Conservation (phyloP, 1,140 invertebrate genomes). For the Drosophila tropicalis region DNA sequence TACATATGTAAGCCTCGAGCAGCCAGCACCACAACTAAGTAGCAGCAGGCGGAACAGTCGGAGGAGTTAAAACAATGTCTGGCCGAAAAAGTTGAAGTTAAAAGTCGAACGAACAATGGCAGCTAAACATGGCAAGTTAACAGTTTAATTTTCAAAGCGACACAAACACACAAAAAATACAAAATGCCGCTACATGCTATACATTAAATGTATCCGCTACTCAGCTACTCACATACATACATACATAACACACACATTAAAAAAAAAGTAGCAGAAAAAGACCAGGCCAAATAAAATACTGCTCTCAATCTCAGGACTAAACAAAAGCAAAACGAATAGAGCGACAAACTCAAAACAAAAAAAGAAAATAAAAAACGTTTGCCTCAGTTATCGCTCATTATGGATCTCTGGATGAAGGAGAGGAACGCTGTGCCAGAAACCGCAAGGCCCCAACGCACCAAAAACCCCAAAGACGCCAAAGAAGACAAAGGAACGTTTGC, state of each 20-base stretch:
- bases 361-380: slow-evolving; percentile 37
- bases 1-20: slow-evolving; percentile 69
- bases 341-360: slow-evolving; percentile 29
- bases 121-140: slow-evolving; percentile 81
- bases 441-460: slow-evolving; percentile 18
- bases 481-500: slow-evolving; percentile 46
- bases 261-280: slow-evolving; percentile 34
- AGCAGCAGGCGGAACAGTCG: slow-evolving; percentile 1
- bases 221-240: slow-evolving; percentile 54
- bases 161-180: slow-evolving; percentile 40
- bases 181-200: slow-evolving; percentile 68
- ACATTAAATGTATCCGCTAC: slow-evolving; percentile 65
- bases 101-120: slow-evolving; percentile 68
- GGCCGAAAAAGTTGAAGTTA: slow-evolving; percentile 33
- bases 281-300: slow-evolving; percentile 45
- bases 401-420: slow-evolving; percentile 72
- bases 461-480: slow-evolving; percentile 34
- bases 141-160: slow-evolving; percentile 77
- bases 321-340: slow-evolving; percentile 58
- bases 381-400: slow-evolving; percentile 78
- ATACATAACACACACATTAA: background rate
- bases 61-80: slow-evolving; percentile 63
- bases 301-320: slow-evolving; percentile 77
- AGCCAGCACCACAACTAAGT: background rate
- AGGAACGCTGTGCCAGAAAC: slow-evolving; percentile 33